Base-by-base conservation (phyloP, 2,888 invertebrate species). In the Zygaena filipendulae region DNA sequence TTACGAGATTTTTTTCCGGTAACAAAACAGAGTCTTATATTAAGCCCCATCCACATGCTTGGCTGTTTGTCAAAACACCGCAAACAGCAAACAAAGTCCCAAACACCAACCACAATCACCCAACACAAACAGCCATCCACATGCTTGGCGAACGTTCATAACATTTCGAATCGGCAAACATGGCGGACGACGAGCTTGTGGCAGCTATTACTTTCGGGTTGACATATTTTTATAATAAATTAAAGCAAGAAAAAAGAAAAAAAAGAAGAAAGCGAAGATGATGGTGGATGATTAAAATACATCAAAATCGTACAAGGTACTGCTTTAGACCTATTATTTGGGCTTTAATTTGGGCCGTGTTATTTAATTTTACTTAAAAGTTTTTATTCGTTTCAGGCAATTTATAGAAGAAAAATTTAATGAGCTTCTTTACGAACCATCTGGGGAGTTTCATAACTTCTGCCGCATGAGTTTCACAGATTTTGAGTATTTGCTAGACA, bases 401-500 rank as follows among this genome's bases (percentile, higher is more conserved):
- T 41, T 36, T 30, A 44, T 41, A 35, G 41, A 46, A 38, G 35
- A 46, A 21, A 43, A 39, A 39, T 33, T 42, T 43, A 21, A 35
- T 40, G 43, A 51, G 21, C 22, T 26, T 28, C 6, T 23, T 10
- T 6, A 22, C 22, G 21, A 27, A 21, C 11, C 23, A 9, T 11
- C 23, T 11, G 19, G 18, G 5, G 23, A 29, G 10, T 29, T 29
- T 19, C 3, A 14, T 10, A 27, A 23, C 5, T 30, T 26, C 12
- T 4, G 3, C 11, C 13, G 20, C 10, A 31, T 20, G 13, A 42
- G 35, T 14, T 40, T 23, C 30, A 13, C 34, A 27, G 49, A 53
- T 40, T 54, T 54, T 45, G 47, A 50, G 25, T 32, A 32, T 42
- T 44, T 56, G 22, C 38, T 52, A 24, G 18, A 32, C 1, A 50